Base-by-base conservation (phyloP, 53 echinoderm and acorn worm species). In the Zoroaster sp. region DNA sequence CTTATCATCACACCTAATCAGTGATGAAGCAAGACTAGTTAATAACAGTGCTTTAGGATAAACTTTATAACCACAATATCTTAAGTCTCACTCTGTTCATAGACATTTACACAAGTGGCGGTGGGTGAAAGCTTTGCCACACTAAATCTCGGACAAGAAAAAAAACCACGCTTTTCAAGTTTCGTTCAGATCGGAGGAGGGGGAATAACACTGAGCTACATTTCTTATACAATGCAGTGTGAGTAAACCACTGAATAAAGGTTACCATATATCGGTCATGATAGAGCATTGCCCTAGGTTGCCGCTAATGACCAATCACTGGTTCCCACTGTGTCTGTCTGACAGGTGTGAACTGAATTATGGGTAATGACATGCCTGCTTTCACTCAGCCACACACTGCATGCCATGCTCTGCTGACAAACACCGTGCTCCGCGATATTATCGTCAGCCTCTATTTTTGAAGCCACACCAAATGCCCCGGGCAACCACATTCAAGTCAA, bases 281-380 rank as follows among this genome's bases (percentile, higher is more conserved):
- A 36, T 47, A 85, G 85, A 85, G 15, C 85, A 28, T 85, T 85
- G 85, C 85, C 85, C 85, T 85, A 32, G 70, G 85, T 71, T 71
- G 85, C 47, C 71, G 25, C 20, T 85, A 85, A 85, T 85, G 85
- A 85, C 85, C 85, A 85, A 85, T 85, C 85, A 71, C 38, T 47
- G 36, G 14, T 69, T 49, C 85, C 85, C 85, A 21, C 55, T 55
- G 81, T 70, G 85, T 66, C 71, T 69, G 23, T 70, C 85, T 69
- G 85, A 85, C 85, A 85, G 85, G 71, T 85, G 85, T 47, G 49
- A 85, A 85, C 70, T 70, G 71, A 71, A 85, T 85, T 71, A 85
- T 85, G 70, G 85, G 49, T 85, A 71, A 51, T 34, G 71, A 49
- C 85, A 71, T 85, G 85, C 47, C 85, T 85, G 85, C 20, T 72